These are phyloP conservation scores for Daubentonia madagascariensis DNA, from an alignment of 2,113 vertebrate species.

Conservation along the genomic window DNA sequence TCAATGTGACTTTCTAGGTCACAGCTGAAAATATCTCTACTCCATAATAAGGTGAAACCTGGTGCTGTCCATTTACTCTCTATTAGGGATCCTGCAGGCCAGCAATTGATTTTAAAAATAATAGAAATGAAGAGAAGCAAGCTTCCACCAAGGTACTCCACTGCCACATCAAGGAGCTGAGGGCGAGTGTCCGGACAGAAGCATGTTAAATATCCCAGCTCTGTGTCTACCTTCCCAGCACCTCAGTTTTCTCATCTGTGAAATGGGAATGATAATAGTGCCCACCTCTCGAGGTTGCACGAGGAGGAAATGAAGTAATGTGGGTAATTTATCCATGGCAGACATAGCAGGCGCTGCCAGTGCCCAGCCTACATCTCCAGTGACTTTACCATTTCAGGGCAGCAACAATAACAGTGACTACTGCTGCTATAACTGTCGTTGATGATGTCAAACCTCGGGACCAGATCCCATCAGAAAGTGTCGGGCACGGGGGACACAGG, in stretches of 20 bases:
- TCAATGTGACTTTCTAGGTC: constrained; percentile 36
- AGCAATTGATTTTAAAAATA: constrained; percentile 13
- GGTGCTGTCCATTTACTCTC: neutral
- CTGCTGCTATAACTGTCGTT: neutral
- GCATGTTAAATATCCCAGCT: neutral
- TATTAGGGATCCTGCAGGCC: neutral
- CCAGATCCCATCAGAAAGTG: neutral
- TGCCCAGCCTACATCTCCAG: neutral
- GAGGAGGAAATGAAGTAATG: neutral
- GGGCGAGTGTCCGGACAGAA: neutral
- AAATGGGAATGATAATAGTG: neutral
- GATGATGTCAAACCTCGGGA: neutral
- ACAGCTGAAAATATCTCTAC: constrained; percentile 31
- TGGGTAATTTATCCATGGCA: neutral
- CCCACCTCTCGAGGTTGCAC: neutral
- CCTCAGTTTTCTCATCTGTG: neutral
- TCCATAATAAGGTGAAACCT: neutral
- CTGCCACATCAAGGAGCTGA: neutral
- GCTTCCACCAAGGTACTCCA: neutral
- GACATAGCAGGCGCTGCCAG: accelerated
- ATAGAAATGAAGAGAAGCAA: neutral
- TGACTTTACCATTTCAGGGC: neutral
- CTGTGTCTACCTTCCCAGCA: neutral
- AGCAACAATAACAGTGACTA: no score
- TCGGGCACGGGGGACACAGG: no score